Percentiles rank a stretch among this genome's conserved stretches.
phyloP scores from a whole-genome alignment of 64 coral and sea anemone species.

The Cladopsammia gracilis region DNA sequence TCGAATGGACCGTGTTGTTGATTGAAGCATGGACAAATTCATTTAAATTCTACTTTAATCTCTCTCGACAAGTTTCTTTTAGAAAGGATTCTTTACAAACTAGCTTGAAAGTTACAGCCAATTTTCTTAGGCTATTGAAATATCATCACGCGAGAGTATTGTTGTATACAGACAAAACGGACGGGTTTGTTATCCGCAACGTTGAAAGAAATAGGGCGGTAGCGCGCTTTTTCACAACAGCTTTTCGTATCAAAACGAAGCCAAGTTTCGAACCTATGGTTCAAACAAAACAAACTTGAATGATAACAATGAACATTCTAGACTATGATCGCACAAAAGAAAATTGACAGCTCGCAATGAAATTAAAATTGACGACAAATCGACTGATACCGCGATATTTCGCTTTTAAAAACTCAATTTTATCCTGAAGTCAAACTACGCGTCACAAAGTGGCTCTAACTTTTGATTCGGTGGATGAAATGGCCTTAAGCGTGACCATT shows the following conservation, averaged over 20 bases:
- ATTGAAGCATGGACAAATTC: neutral
- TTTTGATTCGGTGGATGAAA: too few relatives aligned
- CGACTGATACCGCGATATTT: neutral
- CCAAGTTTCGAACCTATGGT: neutral
- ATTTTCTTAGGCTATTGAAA: neutral
- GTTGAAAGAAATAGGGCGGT: neutral
- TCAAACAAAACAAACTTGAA: neutral
- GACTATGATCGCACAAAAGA: neutral
- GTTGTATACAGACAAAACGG: too few relatives aligned
- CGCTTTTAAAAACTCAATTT: too few relatives aligned
- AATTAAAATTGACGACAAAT: neutral
- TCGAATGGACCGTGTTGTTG: conserved; percentile 5
- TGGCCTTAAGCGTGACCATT: too few relatives aligned
- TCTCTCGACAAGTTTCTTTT: conserved; percentile 6
- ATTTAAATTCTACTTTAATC: conserved; percentile 21
- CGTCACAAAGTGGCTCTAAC: too few relatives aligned
- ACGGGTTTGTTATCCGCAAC: too few relatives aligned
- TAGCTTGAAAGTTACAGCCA: too few relatives aligned
- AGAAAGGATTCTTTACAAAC: neutral
- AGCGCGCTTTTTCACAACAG: neutral
- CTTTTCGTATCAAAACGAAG: neutral
- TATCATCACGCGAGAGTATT: too few relatives aligned
- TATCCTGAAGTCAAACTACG: too few relatives aligned
- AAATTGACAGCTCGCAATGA: neutral
- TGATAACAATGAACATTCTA: neutral